A percentile compares a stretch with the other conserved stretches of the same genome.
Evolutionary conservation across 1,140 invertebrate genomes (phyloP).

Genomic region (Drosophila ambigua): DNA sequence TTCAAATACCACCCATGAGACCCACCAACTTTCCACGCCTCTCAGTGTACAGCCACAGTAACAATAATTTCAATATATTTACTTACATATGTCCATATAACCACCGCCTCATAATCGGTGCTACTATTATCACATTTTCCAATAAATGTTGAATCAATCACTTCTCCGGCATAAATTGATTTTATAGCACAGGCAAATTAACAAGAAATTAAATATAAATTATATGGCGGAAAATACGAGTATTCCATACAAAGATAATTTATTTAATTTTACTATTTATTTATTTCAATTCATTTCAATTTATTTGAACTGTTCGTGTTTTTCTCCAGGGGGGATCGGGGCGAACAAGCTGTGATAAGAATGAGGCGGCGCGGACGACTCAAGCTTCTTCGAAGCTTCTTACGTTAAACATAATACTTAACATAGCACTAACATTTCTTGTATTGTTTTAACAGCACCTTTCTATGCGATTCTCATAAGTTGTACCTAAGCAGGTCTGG

Average conservation of each 20-base stretch:
- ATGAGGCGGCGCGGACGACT: no score
- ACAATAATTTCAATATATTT: slow-evolving; percentile 29
- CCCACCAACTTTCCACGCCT: neutral
- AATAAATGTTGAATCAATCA: slow-evolving; percentile 59
- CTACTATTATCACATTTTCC: slow-evolving; percentile 45
- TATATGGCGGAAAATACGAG: slow-evolving; percentile 21
- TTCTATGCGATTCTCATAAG: no score
- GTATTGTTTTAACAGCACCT: no score
- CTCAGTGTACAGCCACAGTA: slow-evolving; percentile 41
- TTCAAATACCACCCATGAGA: neutral
- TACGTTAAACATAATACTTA: no score
- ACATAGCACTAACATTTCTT: no score
- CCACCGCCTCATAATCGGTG: slow-evolving; percentile 26
- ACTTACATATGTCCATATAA: neutral
- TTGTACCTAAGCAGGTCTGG: no score
- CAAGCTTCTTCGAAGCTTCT: no score
- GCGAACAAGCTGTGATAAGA: no score
- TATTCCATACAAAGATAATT: slow-evolving; percentile 13
- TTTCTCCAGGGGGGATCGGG: no score
- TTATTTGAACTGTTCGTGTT: no score
- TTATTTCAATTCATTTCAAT: no score
- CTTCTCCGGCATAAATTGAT: slow-evolving; percentile 38
- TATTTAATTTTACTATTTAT: no score
- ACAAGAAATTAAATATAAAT: slow-evolving; percentile 42
- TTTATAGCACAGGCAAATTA: slow-evolving; percentile 50